Percentiles rank a stretch among this genome's conserved stretches.
Conservation (phyloP, 2,888 invertebrate species). For the Drosophila differens region DNA sequence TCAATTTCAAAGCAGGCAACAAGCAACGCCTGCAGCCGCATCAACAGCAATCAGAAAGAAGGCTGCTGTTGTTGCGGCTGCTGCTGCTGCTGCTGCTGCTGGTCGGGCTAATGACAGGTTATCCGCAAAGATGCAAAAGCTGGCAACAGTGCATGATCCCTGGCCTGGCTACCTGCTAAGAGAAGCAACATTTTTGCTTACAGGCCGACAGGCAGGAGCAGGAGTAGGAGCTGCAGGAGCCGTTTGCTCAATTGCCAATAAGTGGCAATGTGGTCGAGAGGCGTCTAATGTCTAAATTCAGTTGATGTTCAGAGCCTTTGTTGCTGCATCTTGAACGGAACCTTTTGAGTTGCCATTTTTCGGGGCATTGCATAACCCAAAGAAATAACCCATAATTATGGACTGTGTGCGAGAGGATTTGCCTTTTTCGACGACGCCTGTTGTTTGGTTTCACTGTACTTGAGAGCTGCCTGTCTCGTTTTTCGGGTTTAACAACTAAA, state of each 20-base stretch:
- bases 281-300: slow-evolving; percentile 80
- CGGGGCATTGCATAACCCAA: slow-evolving; percentile 69
- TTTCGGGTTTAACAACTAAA: slow-evolving; percentile 82
- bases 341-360: slow-evolving; percentile 52
- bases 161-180: slow-evolving; percentile 72
- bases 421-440: slow-evolving; percentile 65
- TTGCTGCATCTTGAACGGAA: slow-evolving; percentile 38
- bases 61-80: slow-evolving; percentile 29
- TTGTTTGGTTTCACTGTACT: slow-evolving; percentile 55
- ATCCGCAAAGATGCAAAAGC: slow-evolving; percentile 76
- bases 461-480: slow-evolving; percentile 63
- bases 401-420: slow-evolving; percentile 12
- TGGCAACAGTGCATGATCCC: slow-evolving; percentile 69
- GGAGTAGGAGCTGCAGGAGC: slow-evolving; percentile 34
- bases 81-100: slow-evolving; percentile 41
- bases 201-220: not conserved
- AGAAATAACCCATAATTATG: slow-evolving; percentile 66
- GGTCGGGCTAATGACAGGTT: slow-evolving; percentile 75
- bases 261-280: slow-evolving; percentile 66
- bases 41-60: slow-evolving; percentile 46
- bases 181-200: slow-evolving; percentile 38
- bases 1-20: slow-evolving; percentile 69
- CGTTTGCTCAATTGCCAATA: slow-evolving; percentile 69
- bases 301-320: slow-evolving; percentile 32
- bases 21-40: slow-evolving; percentile 46